Evolutionary conservation across 2,888 invertebrate genomes (phyloP), one percentile per base, ranked within the genome.

Genomic region (Cataglyphis albicans): DNA sequence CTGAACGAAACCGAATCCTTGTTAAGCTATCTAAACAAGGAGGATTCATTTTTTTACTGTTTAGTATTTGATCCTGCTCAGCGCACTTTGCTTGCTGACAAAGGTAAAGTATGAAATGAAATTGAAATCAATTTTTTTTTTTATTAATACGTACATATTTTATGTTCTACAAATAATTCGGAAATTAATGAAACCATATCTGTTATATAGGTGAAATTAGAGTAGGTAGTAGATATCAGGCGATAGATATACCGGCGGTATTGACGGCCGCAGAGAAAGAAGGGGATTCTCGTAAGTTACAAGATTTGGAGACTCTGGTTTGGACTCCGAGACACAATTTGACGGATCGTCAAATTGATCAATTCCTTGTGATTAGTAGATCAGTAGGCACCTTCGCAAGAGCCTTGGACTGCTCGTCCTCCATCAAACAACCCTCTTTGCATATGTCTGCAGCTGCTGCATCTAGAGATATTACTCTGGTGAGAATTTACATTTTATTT

Each of bases 381-480:
- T 99, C 99, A 70, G 98, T 99, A 90, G 99, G 99, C 90, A 99
- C 99, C 88, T 99, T 99, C 96, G 99, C 99, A 88, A 97, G 99
- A 91, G 99, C 99, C 84, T 96, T 99, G 89, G 99, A 99, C 96
- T 99, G 99, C 95, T 99, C 99, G 91, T 99, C 99, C 95, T 98
- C 99, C 91, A 98, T 99, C 68, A 98, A 99, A 95, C 99, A 99
- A 94, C 99, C 99, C 85, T 98, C 98, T 93, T 96, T 99, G 91
- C 99, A 99, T 95, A 99, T 99, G 99, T 99, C 99, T 93, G 99
- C 99, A 87, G 99, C 99, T 81, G 99, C 99, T 86, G 99, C 99
- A 87, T 99, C 99, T 93, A 96, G 99, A 92, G 99, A 99, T 96
- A 98, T 99, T 92, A 99, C 99, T 88, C 96, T 99, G 95, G 97